Evolutionary conservation across 2,113 vertebrate species (phyloP), one percentile per base, ranked within the genome.

Genomic region (Balaenoptera acutorostrata): DNA sequence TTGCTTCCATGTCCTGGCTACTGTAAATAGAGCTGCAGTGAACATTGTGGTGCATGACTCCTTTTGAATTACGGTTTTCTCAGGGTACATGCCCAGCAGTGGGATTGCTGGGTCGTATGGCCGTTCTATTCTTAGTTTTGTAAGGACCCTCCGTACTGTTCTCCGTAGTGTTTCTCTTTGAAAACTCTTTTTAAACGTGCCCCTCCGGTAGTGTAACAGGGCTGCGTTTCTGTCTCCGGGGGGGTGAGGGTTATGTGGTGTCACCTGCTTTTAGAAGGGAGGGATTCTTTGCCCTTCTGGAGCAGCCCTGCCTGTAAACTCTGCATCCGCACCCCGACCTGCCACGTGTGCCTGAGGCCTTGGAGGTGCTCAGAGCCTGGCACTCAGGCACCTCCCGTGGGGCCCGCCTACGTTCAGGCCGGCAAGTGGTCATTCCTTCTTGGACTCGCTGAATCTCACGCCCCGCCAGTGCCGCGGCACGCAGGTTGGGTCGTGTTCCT

Each of bases 171-270:
- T 49, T 49, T 84, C 95, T 93, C 96, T 98, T 96, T 93, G 92
- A 97, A 86, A 92, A 82, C 69, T 82, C 61, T 71, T 81, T 93
- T 41, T 78, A 95, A 68, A 97, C 92, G 27, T 81, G 41, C 41
- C 41, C 95, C 95, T 77, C 72, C 87, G 59, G 91, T 95, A 68
- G 69, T 39, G 2, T 36, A 46, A 41, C 92, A 92, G 64, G 87
- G 39, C 27, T 31, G 85, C 83, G 52, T 31, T 80, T 77, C 25
- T 88, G 20, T 64, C 91, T 95, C 84, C 69, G 71, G 14, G 75
- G 36, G 44, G 17, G 90, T 36, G 63, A 18, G 63, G 55, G 66
- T 18, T 12, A 29, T 33, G 14, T 44, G 55, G 18, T 77, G 3
- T 20, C 88, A 14, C 46, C 68, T 69, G 88, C 75, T 52, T 71